A percentile compares a stretch with the other conserved stretches of the same genome.
phyloP scores from a whole-genome alignment of 2,113 vertebrate genomes.

The Neopipo cinnamomea region DNA sequence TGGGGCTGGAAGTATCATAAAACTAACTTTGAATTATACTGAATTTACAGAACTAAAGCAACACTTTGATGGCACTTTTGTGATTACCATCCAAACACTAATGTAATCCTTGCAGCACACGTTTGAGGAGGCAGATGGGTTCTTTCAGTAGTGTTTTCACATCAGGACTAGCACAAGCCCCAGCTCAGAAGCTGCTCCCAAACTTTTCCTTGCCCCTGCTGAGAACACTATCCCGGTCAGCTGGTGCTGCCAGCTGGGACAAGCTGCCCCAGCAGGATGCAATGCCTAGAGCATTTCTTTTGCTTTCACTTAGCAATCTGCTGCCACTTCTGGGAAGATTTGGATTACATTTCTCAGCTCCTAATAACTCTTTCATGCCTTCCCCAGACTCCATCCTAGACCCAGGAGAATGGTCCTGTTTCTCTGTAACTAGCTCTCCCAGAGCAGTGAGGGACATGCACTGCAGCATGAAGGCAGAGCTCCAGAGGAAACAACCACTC shows the following conservation, averaged over 20 bases:
- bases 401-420: background rate
- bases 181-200: background rate
- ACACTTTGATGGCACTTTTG: constrained; percentile 19
- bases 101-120: background rate
- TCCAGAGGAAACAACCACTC: background rate
- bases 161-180: background rate
- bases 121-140: background rate
- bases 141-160: background rate
- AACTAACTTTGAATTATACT: background rate
- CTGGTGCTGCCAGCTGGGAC: background rate
- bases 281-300: background rate
- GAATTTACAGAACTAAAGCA: constrained; percentile 33
- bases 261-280: background rate
- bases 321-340: background rate
- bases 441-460: background rate
- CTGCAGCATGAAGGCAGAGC: background rate
- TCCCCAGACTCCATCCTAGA: background rate
- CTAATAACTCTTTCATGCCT: background rate
- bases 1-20: constrained; percentile 2
- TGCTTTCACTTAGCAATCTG: background rate
- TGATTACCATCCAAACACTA: background rate
- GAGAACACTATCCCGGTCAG: rapidly evolving
- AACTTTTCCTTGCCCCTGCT: background rate
- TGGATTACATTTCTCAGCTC: background rate
- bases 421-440: rapidly evolving